phyloP scores from a whole-genome alignment of 1,140 invertebrate genomes.

The Hestina assimilis region DNA sequence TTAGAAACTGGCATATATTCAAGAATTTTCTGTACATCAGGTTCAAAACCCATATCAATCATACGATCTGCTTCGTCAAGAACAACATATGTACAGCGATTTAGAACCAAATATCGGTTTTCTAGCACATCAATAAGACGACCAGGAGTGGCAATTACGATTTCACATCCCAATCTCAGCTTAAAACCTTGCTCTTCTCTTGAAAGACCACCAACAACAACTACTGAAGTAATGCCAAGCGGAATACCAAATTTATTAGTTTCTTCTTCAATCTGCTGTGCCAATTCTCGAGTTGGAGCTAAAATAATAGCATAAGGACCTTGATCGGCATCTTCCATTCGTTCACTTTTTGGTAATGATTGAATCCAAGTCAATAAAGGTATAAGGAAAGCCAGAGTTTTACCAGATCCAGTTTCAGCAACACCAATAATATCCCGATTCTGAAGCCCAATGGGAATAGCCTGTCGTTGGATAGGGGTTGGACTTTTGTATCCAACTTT shows the following conservation, averaged over 20 bases:
- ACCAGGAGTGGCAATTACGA: constrained; percentile 99
- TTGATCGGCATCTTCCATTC: constrained; percentile 94
- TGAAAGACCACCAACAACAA: constrained; percentile 98
- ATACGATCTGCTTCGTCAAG: constrained; percentile 97
- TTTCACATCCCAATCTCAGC: constrained; percentile 98
- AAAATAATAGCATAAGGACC: constrained; percentile 99
- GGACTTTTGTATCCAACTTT: constrained; percentile 98
- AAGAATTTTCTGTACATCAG: constrained; percentile 98
- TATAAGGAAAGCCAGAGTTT: constrained; percentile 99
- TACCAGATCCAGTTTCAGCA: constrained; percentile 98
- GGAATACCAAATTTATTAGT: constrained; percentile 98
- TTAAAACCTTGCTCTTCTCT: constrained; percentile 99
- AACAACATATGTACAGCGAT: constrained; percentile 97
- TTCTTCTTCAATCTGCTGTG: constrained; percentile 99
- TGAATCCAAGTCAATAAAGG: constrained; percentile 99
- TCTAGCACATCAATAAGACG: constrained; percentile 99
- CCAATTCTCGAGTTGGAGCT: constrained; percentile 98
- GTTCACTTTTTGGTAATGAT: constrained; percentile 96
- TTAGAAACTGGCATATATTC: constrained; percentile 99
- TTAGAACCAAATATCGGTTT: constrained; percentile 97
- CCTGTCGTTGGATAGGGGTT: constrained; percentile 99
- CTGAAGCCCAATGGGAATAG: constrained; percentile 98
- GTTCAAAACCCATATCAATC: constrained; percentile 99
- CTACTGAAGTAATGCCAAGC: constrained; percentile 96
- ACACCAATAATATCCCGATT: constrained; percentile 99